These are phyloP conservation scores for Malachius bipustulatus DNA, from an alignment of 2,888 invertebrate species.

Conservation along the genomic window DNA sequence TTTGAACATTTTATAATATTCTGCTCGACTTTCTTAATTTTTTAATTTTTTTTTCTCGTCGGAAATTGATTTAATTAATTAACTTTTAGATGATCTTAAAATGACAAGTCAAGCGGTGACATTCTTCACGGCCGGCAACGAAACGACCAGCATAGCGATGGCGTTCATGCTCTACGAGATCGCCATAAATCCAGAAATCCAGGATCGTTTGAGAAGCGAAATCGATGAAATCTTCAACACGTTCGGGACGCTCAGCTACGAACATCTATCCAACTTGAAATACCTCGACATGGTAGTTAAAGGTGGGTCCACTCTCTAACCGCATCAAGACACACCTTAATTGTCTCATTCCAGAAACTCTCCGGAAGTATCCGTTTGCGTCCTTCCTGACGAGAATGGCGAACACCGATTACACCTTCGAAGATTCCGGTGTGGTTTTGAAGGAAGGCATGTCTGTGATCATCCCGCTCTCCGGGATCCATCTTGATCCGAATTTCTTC, in stretches of 20 bases:
- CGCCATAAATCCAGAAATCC: constrained; percentile 36
- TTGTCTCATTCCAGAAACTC: constrained; percentile 33
- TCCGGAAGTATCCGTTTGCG: constrained; percentile 35
- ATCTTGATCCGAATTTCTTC: constrained; percentile 33
- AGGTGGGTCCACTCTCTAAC: constrained; percentile 30
- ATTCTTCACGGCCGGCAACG: constrained; percentile 43
- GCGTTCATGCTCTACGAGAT: constrained; percentile 38
- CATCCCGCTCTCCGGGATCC: constrained; percentile 32
- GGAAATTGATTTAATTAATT: no score
- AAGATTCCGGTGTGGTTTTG: constrained; percentile 31
- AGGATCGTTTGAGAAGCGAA: constrained; percentile 38
- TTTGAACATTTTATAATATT: constrained; percentile 5
- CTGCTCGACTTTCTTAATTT: no score
- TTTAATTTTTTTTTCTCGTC: no score
- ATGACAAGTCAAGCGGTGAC: constrained; percentile 38
- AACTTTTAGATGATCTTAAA: constrained; percentile 28
- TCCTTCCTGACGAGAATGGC: constrained; percentile 27
- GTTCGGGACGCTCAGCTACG: constrained; percentile 35
- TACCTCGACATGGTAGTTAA: constrained; percentile 41
- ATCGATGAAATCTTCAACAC: constrained; percentile 29
- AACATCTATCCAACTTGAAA: constrained; percentile 38
- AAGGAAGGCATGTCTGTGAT: constrained; percentile 33
- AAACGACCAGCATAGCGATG: constrained; percentile 40
- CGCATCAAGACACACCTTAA: constrained; percentile 1
- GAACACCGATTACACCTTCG: constrained; percentile 29